phyloP scores from a whole-genome alignment of 1,140 invertebrate genomes.

The Hermetia illucens region DNA sequence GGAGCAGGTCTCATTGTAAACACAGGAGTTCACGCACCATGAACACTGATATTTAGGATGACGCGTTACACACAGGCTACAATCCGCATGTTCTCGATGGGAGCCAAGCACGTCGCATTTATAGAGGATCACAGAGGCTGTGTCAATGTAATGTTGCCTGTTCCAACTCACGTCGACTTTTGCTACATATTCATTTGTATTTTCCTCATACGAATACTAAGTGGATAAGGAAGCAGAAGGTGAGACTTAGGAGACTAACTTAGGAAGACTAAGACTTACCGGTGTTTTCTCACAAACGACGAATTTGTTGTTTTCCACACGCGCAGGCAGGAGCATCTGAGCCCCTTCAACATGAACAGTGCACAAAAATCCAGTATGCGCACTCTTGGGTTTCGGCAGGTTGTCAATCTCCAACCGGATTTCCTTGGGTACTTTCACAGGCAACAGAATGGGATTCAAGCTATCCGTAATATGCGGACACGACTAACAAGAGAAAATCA shows the following conservation, averaged over 20 bases:
- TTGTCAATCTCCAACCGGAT: slow-evolving; percentile 81
- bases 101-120: slow-evolving; percentile 90
- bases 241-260: too few relatives aligned
- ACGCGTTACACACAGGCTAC: slow-evolving; percentile 82
- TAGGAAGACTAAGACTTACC: slow-evolving; percentile 27
- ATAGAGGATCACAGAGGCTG: slow-evolving; percentile 77
- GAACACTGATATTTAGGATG: slow-evolving; percentile 78
- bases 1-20: slow-evolving; percentile 66
- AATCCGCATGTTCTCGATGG: slow-evolving; percentile 82
- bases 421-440: slow-evolving; percentile 79
- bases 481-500: slow-evolving; percentile 31
- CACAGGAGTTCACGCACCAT: slow-evolving; percentile 82
- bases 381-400: slow-evolving; percentile 70
- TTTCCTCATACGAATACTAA: slow-evolving; percentile 75
- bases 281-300: slow-evolving; percentile 84
- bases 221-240: slow-evolving; percentile 9
- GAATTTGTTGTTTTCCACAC: slow-evolving; percentile 63
- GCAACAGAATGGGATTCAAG: slow-evolving; percentile 55
- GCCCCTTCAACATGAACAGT: slow-evolving; percentile 82
- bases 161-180: slow-evolving; percentile 86
- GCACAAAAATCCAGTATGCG: slow-evolving; percentile 78
- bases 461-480: slow-evolving; percentile 65
- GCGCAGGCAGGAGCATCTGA: slow-evolving; percentile 73
- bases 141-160: slow-evolving; percentile 80
- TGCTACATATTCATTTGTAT: slow-evolving; percentile 73